Evolutionary conservation across 1,140 invertebrate species (phyloP).

Genomic region (Metopolophium dirhodum): DNA sequence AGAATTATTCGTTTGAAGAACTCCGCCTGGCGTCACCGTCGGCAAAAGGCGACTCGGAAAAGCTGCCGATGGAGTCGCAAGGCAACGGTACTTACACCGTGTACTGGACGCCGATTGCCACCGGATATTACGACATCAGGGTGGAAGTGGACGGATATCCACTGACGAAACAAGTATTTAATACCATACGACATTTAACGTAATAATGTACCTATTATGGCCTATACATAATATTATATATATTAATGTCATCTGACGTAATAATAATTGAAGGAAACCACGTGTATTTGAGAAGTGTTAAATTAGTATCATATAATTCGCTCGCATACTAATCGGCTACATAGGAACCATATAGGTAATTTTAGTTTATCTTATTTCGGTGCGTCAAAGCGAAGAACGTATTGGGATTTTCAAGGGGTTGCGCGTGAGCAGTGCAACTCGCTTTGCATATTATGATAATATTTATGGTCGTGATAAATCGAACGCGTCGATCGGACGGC

Average conservation of each 20-base stretch:
- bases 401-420: constrained; percentile 2
- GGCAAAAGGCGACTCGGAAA: constrained; percentile 78
- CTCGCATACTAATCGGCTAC: neutral
- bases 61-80: constrained; percentile 82
- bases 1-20: constrained; percentile 97
- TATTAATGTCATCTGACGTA: too few species aligned
- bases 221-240: too few species aligned
- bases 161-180: constrained; percentile 63
- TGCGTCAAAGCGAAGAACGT: neutral
- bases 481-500: neutral
- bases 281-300: neutral
- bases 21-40: constrained; percentile 81
- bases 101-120: constrained; percentile 89
- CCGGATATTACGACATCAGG: constrained; percentile 87
- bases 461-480: neutral
- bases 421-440: neutral
- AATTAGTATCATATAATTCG: neutral
- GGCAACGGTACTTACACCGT: constrained; percentile 87
- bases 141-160: constrained; percentile 87
- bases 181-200: neutral
- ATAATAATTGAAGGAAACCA: neutral
- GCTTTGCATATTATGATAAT: constrained; percentile 3
- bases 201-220: too few species aligned
- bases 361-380: neutral
- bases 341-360: neutral